Conservation (phyloP, 2,797 vertebrate genomes). For the Loris lydekkerianus region DNA sequence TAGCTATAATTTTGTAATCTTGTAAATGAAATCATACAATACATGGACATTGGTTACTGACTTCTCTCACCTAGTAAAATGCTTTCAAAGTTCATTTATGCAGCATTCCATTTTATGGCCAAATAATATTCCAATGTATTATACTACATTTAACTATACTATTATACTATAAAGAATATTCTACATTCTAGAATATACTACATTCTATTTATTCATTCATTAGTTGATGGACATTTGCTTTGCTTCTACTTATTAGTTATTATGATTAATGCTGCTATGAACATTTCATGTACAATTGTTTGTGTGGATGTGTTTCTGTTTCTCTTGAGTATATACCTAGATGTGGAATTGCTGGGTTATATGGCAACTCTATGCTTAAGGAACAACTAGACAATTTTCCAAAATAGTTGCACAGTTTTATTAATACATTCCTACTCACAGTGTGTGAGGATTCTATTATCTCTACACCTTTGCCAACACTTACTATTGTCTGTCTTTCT, state of each 20-base stretch:
- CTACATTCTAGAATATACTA: too few relatives aligned
- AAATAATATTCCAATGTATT: neutral
- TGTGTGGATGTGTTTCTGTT: neutral
- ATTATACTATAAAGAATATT: too few relatives aligned
- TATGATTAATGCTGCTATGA: neutral
- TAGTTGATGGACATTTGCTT: neutral
- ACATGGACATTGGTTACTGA: neutral
- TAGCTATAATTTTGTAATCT: neutral
- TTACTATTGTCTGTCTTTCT: neutral
- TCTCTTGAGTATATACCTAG: neutral
- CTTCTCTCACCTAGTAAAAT: neutral
- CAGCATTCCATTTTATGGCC: neutral
- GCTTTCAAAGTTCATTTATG: neutral
- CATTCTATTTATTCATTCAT: neutral
- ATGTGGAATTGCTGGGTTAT: neutral
- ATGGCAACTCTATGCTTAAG: neutral
- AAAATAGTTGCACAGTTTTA: neutral
- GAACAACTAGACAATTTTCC: neutral
- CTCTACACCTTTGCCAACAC: neutral
- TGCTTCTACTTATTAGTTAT: neutral
- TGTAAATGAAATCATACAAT: neutral
- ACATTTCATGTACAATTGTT: slow-evolving; percentile 29
- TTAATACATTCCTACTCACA: neutral
- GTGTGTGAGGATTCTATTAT: neutral
- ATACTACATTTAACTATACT: neutral